Conservation (phyloP, 2,797 vertebrate genomes). For the Epinephelus awoara region DNA sequence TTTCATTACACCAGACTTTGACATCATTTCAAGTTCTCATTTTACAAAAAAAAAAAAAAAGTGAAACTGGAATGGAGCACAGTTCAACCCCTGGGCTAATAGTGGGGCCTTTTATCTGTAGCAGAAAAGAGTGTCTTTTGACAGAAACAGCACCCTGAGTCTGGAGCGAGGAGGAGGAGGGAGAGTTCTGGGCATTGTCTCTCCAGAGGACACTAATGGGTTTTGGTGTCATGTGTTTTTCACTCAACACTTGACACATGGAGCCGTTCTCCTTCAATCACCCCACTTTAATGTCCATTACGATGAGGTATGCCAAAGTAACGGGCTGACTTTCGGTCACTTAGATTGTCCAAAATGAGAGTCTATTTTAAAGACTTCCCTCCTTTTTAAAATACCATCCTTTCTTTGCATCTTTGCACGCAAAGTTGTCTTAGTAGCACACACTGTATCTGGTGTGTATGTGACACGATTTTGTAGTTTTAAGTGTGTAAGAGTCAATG, state of each 20-base stretch:
- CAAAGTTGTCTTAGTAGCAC: slow-evolving; percentile 45
- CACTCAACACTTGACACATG: slow-evolving; percentile 91
- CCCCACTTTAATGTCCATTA: slow-evolving; percentile 91
- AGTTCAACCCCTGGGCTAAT: slow-evolving; percentile 91
- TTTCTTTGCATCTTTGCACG: slow-evolving; percentile 42
- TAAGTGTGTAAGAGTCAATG: background rate
- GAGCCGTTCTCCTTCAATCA: slow-evolving; percentile 88
- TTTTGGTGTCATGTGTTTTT: slow-evolving; percentile 93
- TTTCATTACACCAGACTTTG: slow-evolving; percentile 82
- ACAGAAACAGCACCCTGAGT: slow-evolving; percentile 78
- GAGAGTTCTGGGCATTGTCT: slow-evolving; percentile 92
- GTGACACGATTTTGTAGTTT: slow-evolving; percentile 21
- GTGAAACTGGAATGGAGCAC: slow-evolving; percentile 80
- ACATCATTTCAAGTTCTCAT: slow-evolving; percentile 83
- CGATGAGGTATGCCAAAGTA: slow-evolving; percentile 87
- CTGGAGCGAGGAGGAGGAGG: slow-evolving; percentile 64
- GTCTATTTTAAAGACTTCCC: slow-evolving; percentile 61
- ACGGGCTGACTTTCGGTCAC: slow-evolving; percentile 81
- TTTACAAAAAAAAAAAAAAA: slow-evolving; percentile 55
- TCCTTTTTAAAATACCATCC: slow-evolving; percentile 38
- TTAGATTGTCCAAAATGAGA: slow-evolving; percentile 82
- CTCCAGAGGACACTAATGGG: slow-evolving; percentile 91
- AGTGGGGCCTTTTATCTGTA: slow-evolving; percentile 88
- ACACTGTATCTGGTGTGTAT: slow-evolving; percentile 12
- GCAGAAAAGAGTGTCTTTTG: slow-evolving; percentile 87